Evolutionary conservation across 2,888 invertebrate species (phyloP).

Genomic region (Amblyteles armatorius): DNA sequence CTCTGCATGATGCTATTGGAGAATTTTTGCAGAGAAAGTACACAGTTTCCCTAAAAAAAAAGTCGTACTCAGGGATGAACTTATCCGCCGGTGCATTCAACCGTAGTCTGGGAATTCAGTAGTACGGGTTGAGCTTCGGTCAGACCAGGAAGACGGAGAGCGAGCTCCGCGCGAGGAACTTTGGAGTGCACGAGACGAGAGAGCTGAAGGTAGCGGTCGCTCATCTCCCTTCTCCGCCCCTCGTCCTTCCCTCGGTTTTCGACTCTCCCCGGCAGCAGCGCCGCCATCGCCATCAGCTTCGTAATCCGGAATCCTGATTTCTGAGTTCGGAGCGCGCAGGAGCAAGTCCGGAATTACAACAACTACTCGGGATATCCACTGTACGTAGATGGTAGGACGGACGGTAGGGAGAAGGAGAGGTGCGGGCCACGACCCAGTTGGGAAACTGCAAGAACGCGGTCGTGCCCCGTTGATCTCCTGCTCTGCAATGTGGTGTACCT

Average conservation of each 20-base stretch:
- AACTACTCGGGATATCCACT: conserved; percentile 58
- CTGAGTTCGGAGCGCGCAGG: conserved; percentile 44
- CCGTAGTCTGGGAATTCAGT: conserved; percentile 61
- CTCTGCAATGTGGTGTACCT: conserved; percentile 56
- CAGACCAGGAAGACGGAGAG: conserved; percentile 54
- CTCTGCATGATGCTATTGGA: too few relatives aligned
- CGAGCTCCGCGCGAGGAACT: conserved; percentile 49
- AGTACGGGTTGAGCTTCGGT: conserved; percentile 65
- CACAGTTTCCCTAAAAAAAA: conserved; percentile 4
- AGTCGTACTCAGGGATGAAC: conserved; percentile 26
- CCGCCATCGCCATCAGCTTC: conserved; percentile 64
- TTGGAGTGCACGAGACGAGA: conserved; percentile 26
- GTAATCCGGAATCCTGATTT: conserved; percentile 73
- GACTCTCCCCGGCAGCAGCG: not conserved
- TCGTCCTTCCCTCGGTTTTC: conserved; percentile 12
- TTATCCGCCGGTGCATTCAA: conserved; percentile 24
- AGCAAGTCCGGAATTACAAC: conserved; percentile 61
- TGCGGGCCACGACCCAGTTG: conserved; percentile 65
- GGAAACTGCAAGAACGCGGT: conserved; percentile 60
- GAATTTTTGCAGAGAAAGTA: too few relatives aligned
- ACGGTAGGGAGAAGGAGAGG: conserved; percentile 20
- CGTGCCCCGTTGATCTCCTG: conserved; percentile 60
- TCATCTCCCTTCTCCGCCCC: conserved; percentile 40
- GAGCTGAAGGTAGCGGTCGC: conserved; percentile 39
- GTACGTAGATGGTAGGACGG: conserved; percentile 24